Conservation (phyloP, 2,113 vertebrate species). For the Plotosus lineatus region DNA sequence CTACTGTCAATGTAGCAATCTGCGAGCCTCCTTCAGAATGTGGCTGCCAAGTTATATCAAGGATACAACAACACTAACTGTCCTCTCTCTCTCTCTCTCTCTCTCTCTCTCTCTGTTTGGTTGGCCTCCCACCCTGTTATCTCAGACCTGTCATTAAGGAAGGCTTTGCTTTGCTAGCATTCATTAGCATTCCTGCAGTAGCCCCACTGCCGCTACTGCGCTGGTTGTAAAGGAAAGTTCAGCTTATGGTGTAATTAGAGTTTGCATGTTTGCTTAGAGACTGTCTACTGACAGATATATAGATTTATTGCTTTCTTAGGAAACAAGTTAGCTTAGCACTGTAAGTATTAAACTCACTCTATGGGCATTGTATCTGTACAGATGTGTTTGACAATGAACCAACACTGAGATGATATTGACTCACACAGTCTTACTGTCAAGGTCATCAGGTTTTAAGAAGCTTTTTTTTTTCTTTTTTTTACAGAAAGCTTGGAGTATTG, state of each 20-base stretch:
- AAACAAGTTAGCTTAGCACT: conserved; percentile 33
- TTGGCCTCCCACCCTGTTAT: conserved; percentile 70
- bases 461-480: no score
- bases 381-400: conserved; percentile 37
- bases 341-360: conserved; percentile 35
- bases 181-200: conserved; percentile 73
- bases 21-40: neutral
- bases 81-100: neutral
- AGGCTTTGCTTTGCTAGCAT: conserved; percentile 74
- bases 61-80: neutral
- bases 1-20: neutral
- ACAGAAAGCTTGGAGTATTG: no score
- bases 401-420: neutral
- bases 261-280: conserved; percentile 46
- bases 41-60: neutral
- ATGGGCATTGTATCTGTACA: conserved; percentile 31
- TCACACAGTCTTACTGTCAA: neutral
- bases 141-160: conserved; percentile 74
- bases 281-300: conserved; percentile 46
- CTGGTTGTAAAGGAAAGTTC: conserved; percentile 37
- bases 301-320: conserved; percentile 37
- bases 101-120: conserved; percentile 19
- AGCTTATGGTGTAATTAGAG: conserved; percentile 49
- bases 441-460: neutral
- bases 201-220: conserved; percentile 61